These are phyloP conservation scores for Atta texana DNA, from an alignment of 1,140 invertebrate genomes.

Conservation along the genomic window DNA sequence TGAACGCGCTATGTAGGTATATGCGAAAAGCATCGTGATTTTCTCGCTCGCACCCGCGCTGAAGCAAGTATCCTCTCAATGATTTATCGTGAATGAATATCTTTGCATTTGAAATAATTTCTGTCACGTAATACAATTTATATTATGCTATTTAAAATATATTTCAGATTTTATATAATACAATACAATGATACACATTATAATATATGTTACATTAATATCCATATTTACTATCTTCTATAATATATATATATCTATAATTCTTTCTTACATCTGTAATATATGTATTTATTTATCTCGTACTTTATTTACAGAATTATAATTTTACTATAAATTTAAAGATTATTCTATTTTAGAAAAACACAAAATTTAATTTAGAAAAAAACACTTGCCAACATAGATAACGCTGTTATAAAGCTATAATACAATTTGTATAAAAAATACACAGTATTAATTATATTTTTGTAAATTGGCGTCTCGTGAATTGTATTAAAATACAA, in stretches of 20 bases:
- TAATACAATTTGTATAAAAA: neutral
- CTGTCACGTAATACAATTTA: neutral
- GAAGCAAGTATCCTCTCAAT: neutral
- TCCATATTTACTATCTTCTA: neutral
- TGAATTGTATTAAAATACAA: neutral
- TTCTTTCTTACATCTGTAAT: too few relatives aligned
- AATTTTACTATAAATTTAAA: neutral
- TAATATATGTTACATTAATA: neutral
- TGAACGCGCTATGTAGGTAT: neutral
- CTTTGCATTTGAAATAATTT: conserved; percentile 1
- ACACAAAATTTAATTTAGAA: neutral
- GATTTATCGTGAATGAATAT: conserved; percentile 20
- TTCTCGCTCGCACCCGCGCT: neutral
- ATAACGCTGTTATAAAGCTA: neutral
- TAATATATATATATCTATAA: neutral
- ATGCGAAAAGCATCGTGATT: conserved; percentile 39
- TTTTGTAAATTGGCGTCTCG: neutral
- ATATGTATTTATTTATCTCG: neutral
- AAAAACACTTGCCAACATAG: neutral
- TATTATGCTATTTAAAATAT: neutral
- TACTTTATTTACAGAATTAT: neutral
- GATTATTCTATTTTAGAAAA: conserved; percentile 2
- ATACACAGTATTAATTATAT: neutral
- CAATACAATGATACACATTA: neutral
- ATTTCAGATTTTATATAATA: neutral